Evolutionary conservation across 2,888 invertebrate genomes (phyloP).

Genomic region (Drosophila mimetica): DNA sequence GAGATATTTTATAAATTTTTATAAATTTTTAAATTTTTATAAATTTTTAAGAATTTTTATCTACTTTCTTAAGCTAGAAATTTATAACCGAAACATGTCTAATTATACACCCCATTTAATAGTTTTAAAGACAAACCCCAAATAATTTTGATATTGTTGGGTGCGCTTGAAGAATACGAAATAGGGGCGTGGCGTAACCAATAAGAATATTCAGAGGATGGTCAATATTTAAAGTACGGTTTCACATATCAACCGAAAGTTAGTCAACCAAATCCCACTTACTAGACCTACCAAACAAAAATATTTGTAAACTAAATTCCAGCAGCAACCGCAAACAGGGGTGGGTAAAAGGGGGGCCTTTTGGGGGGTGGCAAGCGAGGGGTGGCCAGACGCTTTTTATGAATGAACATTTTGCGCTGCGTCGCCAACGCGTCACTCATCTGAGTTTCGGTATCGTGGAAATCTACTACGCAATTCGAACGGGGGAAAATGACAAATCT

Average conservation of each 20-base stretch:
- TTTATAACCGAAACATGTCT: no score
- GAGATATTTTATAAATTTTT: no score
- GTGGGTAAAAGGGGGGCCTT: background rate
- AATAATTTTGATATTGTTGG: no score
- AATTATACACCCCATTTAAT: no score
- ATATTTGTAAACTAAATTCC: constrained; percentile 33
- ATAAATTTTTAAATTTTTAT: no score
- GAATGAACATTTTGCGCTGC: constrained; percentile 54
- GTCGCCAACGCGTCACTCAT: constrained; percentile 31
- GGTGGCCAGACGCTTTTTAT: constrained; percentile 56
- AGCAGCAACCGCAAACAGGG: constrained; percentile 3
- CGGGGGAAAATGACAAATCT: constrained; percentile 5
- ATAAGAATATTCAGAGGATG: background rate
- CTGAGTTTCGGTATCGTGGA: constrained; percentile 17
- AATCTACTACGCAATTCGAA: constrained; percentile 31
- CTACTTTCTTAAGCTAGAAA: no score
- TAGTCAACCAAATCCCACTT: background rate
- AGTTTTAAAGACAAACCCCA: no score
- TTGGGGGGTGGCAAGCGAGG: background rate
- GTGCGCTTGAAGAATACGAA: background rate
- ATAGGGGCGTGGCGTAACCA: constrained; percentile 21
- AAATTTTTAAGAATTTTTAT: no score
- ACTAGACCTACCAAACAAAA: constrained; percentile 4
- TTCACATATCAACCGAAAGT: background rate
- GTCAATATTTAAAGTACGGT: background rate